These are phyloP conservation scores for Pachypanchax playfairii DNA, from an alignment of 2,113 vertebrate species.

Conservation along the genomic window DNA sequence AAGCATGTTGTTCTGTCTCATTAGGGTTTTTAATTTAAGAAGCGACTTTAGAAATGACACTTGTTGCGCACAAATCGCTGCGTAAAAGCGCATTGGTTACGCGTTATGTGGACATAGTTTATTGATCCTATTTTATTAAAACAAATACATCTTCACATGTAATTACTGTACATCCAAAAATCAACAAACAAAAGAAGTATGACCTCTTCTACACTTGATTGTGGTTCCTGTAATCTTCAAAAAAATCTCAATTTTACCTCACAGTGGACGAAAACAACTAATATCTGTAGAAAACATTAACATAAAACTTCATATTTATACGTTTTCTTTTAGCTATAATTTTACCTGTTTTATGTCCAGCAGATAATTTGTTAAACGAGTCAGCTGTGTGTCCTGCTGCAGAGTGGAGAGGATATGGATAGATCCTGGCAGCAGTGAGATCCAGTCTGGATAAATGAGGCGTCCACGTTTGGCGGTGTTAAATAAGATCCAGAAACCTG, in stretches of 20 bases:
- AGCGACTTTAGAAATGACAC: background rate
- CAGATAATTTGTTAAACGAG: slow-evolving; percentile 13
- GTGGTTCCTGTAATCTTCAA: too few species aligned
- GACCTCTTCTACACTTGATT: too few species aligned
- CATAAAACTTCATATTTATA: too few species aligned
- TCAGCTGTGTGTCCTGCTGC: slow-evolving; percentile 33
- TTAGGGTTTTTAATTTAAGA: background rate
- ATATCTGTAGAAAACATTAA: too few species aligned
- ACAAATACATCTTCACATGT: too few species aligned
- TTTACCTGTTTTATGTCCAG: slow-evolving; percentile 57
- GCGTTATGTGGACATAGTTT: background rate
- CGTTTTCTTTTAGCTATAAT: background rate
- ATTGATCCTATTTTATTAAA: background rate
- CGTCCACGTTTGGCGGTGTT: slow-evolving; percentile 55
- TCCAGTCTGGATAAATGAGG: slow-evolving; percentile 49
- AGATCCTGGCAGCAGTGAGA: slow-evolving; percentile 56
- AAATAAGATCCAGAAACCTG: slow-evolving; percentile 72
- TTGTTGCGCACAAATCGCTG: slow-evolving; percentile 24
- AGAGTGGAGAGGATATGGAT: slow-evolving; percentile 21
- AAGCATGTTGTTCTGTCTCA: background rate
- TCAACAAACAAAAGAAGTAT: too few species aligned
- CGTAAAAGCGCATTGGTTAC: slow-evolving; percentile 66
- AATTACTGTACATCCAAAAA: too few species aligned
- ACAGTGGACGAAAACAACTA: too few species aligned
- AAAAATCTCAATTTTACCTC: too few species aligned